These are phyloP conservation scores for Hipparchia semele DNA, from an alignment of 2,888 invertebrate genomes.

Conservation along the genomic window DNA sequence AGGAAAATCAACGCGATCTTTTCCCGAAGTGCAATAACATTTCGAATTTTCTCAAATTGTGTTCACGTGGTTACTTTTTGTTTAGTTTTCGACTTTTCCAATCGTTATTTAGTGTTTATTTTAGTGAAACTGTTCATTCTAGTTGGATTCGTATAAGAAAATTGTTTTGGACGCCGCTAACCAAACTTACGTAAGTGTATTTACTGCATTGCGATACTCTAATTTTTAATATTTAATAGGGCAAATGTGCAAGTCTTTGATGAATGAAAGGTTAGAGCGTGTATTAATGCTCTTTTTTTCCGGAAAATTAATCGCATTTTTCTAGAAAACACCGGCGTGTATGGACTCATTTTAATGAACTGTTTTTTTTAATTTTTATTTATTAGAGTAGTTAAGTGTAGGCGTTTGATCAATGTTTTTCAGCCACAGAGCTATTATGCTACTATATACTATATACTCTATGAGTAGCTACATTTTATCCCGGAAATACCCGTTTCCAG, in stretches of 20 bases:
- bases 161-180: constrained; percentile 50
- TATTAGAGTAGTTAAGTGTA: no score
- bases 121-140: constrained; percentile 49
- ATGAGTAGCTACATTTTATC: no score
- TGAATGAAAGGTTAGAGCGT: not conserved
- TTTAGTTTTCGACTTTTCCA: constrained; percentile 34
- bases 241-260: not conserved
- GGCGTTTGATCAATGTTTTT: no score
- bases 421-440: no score
- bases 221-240: constrained; percentile 37
- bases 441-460: no score
- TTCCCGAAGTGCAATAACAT: constrained; percentile 69
- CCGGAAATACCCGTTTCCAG: no score
- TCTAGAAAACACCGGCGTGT: not conserved
- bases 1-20: constrained; percentile 59
- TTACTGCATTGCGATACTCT: constrained; percentile 76
- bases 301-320: not conserved
- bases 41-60: constrained; percentile 54
- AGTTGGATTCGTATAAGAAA: constrained; percentile 50
- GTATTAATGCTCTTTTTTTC: not conserved
- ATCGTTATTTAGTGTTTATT: constrained; percentile 46
- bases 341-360: not conserved
- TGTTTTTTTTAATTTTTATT: not conserved
- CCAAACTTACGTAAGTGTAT: constrained; percentile 79
- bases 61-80: constrained; percentile 46